Conservation (phyloP, 2,113 vertebrate species). For the Aegithalos caudatus region DNA sequence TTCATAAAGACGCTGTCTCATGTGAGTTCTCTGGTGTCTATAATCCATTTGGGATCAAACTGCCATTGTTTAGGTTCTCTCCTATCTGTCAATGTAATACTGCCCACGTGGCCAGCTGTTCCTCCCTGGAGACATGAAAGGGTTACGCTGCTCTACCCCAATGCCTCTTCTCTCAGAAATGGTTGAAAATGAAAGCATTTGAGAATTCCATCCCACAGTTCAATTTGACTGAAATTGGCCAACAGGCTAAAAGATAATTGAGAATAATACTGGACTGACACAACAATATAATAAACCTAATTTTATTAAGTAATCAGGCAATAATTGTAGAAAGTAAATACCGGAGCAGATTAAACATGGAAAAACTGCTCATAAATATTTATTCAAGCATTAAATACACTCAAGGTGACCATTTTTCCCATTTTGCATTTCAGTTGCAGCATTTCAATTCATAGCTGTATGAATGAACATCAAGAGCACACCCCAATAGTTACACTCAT, state of each 20-base stretch:
- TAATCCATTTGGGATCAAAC: neutral
- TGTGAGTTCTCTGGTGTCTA: neutral
- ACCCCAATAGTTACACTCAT: neutral
- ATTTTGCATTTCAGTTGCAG: neutral
- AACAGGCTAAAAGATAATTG: neutral
- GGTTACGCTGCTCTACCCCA: neutral
- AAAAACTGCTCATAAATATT: constrained; percentile 14
- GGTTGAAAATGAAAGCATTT: neutral
- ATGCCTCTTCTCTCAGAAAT: neutral
- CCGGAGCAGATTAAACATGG: neutral
- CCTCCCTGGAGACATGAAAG: neutral
- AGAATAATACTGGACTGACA: neutral
- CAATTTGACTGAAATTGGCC: neutral
- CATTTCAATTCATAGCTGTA: neutral
- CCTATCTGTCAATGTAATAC: neutral
- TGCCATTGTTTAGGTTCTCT: neutral
- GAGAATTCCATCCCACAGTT: neutral
- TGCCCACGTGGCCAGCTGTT: neutral
- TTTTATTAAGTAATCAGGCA: neutral
- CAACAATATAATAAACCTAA: neutral
- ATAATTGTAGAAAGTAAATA: neutral
- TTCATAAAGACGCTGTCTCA: neutral
- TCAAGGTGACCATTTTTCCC: neutral
- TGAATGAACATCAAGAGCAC: neutral
- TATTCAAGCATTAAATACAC: neutral